Base-by-base conservation (phyloP, 2,888 invertebrate species). In the Cosmia trapezina region DNA sequence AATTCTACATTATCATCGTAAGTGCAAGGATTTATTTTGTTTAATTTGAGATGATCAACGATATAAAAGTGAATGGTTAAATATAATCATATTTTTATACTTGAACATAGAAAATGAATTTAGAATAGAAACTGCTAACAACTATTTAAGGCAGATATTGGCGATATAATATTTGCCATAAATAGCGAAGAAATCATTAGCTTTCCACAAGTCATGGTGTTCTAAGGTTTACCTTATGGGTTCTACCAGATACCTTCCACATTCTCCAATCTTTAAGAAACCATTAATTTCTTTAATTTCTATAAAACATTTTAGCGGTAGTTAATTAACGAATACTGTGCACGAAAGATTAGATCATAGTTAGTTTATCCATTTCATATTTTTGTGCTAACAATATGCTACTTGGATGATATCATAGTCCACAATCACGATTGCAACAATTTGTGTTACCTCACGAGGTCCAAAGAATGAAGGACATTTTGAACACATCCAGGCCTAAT, bases 171-270 rank as follows among this genome's bases (percentile, higher is more conserved):
- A 78, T 80, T 78, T 88, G 87, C 78, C 84, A 85, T 86, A 65
- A 85, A 85, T 90, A 90, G 87, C 73, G 73, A 78, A 70, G 66
- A 74, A 73, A 77, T 89, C 92, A 92, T 90, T 87, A 90, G 91
- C 91, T 90, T 91, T 87, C 88, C 89, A 86, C 83, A 85, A 84
- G 80, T 88, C 91, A 91, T 89, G 88, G 90, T 90, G 87, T 86
- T 72, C 67, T 70, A 78, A 73, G 85, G 87, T 87, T 70, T 86
- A 77, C 86, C 86, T 87, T 81, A 69, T 70, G 86, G 89, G 85
- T 86, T 87, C 81, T 84, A 88, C 83, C 87, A 88, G 82, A 87
- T 88, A 86, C 85, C 85, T 85, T 76, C 74, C 78, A 83, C 70
- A 86, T 83, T 76, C 72, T 84, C 87, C 83, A 75, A 84, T 77